phyloP scores from a whole-genome alignment of 2,888 invertebrate species.

The Cheilosia impressa region DNA sequence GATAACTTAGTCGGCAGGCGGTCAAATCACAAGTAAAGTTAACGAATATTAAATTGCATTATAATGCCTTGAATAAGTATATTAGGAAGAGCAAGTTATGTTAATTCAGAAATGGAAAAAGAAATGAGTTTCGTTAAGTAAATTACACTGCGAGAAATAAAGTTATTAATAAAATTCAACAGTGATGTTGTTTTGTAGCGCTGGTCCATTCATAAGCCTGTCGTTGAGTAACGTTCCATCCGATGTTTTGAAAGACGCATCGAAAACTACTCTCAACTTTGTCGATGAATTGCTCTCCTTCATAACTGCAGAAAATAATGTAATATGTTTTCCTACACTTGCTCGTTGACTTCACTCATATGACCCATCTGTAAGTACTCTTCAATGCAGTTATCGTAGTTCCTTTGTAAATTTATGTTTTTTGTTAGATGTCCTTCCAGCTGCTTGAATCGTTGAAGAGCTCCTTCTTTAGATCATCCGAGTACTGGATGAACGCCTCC shows the following conservation, averaged over 20 bases:
- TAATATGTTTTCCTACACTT: neutral
- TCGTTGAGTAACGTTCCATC: slow-evolving; percentile 67
- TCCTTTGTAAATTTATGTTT: neutral
- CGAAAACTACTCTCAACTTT: slow-evolving; percentile 54
- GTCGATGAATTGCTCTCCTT: slow-evolving; percentile 44
- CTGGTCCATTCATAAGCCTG: too few relatives aligned
- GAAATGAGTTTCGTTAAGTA: too few relatives aligned
- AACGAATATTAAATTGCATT: too few relatives aligned
- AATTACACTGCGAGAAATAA: too few relatives aligned
- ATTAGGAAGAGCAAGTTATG: too few relatives aligned
- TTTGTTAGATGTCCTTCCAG: slow-evolving; percentile 7
- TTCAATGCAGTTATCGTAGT: slow-evolving; percentile 15
- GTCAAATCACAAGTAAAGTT: too few relatives aligned
- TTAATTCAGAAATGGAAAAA: too few relatives aligned
- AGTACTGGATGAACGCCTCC: slow-evolving; percentile 13
- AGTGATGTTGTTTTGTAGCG: too few relatives aligned
- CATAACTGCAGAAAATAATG: slow-evolving; percentile 22
- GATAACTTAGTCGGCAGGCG: too few relatives aligned
- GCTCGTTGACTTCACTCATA: slow-evolving; percentile 24
- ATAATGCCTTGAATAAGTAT: too few relatives aligned
- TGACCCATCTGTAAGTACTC: slow-evolving; percentile 23
- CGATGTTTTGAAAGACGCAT: slow-evolving; percentile 46
- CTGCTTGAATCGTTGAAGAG: slow-evolving; percentile 8
- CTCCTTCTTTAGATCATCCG: slow-evolving; percentile 32
- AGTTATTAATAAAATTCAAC: too few relatives aligned